A percentile compares a stretch with the other conserved stretches of the same genome.
Evolutionary conservation across 2,888 invertebrate genomes (phyloP).

Genomic region (Thera britannica): DNA sequence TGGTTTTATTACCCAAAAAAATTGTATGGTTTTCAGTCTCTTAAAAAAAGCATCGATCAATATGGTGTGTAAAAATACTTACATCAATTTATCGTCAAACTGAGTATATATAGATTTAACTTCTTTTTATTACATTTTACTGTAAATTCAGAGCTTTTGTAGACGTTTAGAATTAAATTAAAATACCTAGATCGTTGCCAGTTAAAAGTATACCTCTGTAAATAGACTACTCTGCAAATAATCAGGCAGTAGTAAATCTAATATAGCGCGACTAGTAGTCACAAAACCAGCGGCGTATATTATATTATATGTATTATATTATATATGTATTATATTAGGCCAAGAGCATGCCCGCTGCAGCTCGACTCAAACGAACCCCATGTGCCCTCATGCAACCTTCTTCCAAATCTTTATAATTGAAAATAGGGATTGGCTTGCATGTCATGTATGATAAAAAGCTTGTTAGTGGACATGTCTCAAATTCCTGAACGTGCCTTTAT

Average conservation of each 20-base stretch:
- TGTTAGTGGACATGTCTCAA: too few species aligned
- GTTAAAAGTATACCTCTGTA: conserved; percentile 6
- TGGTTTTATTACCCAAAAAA: too few species aligned
- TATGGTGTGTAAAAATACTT: too few species aligned
- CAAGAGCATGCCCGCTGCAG: conserved; percentile 31
- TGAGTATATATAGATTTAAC: too few species aligned
- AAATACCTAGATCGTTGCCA: neutral
- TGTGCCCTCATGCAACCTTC: neutral
- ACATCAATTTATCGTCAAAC: too few species aligned
- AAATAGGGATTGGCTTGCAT: neutral
- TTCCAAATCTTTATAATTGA: neutral
- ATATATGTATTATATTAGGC: conserved; percentile 63
- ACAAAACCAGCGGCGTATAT: conserved; percentile 69
- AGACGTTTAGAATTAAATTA: too few species aligned
- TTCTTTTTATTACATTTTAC: too few species aligned
- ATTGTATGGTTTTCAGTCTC: too few species aligned
- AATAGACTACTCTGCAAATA: conserved; percentile 60
- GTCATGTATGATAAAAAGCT: neutral
- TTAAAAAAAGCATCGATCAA: too few species aligned
- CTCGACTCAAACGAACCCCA: conserved; percentile 15
- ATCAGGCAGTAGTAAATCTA: conserved; percentile 79
- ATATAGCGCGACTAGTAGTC: conserved; percentile 72
- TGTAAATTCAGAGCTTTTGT: too few species aligned
- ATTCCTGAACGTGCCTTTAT: too few species aligned
- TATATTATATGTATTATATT: conserved; percentile 53